A percentile compares a stretch with the other conserved stretches of the same genome.
Evolutionary conservation across 2,113 vertebrate genomes (phyloP).

Genomic region (Henicopernis longicauda): DNA sequence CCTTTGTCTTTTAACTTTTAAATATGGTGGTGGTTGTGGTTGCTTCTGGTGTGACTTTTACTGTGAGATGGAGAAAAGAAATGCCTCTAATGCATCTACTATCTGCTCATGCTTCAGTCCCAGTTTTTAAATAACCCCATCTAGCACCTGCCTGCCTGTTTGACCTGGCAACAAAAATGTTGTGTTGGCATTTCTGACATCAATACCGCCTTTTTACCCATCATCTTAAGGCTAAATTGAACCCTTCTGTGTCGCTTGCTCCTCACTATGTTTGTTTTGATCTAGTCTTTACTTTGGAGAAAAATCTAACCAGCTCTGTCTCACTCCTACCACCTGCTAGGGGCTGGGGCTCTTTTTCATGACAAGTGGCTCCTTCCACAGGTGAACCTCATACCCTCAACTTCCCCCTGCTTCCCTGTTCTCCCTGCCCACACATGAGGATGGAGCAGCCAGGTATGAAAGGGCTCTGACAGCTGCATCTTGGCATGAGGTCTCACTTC

Average conservation of each 20-base stretch:
- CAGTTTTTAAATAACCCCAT: conserved; percentile 9
- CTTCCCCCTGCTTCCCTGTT: not conserved
- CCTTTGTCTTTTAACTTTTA: not conserved
- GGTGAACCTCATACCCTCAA: not conserved
- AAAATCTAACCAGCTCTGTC: not conserved
- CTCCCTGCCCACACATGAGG: not conserved
- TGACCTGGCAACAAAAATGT: conserved; percentile 6
- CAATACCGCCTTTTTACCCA: not conserved
- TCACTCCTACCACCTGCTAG: not conserved
- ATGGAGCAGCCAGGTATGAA: not conserved
- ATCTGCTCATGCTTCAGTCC: not conserved
- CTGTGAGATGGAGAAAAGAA: not conserved
- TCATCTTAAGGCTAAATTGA: conserved; percentile 23
- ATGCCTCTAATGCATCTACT: not conserved
- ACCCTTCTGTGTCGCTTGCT: conserved; percentile 9
- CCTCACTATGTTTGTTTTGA: not conserved
- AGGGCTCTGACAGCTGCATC: not conserved
- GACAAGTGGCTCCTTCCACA: not conserved
- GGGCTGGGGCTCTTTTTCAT: not conserved
- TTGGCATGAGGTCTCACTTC: not conserved
- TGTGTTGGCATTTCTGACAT: conserved; percentile 35
- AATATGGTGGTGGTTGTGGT: not conserved
- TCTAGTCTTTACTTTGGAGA: not conserved
- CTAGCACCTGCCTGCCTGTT: not conserved
- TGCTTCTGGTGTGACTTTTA: not conserved